Base-by-base conservation (phyloP, 2,888 invertebrate species). In the Pandemis heparana region DNA sequence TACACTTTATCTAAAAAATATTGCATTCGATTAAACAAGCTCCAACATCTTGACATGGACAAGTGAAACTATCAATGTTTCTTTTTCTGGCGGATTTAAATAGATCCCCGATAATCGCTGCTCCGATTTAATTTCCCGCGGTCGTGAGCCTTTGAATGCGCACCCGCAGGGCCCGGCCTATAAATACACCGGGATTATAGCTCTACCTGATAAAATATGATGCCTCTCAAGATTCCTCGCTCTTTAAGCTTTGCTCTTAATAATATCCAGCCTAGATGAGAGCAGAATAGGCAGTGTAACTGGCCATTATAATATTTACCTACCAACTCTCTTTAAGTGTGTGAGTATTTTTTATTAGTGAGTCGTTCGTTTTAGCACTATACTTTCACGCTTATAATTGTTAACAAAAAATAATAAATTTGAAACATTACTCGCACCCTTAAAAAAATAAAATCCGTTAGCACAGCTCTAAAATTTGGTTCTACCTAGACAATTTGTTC, bases 181-280 rank as follows among this genome's bases (percentile, higher is more conserved):
- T 83, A 84, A 85, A 85, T 83, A 83, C 79, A 76, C 75, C 78
- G 76, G 81, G 81, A 83, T 82, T 83, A 81, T 78, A 81, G 81
- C 78, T 80, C 79, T 71, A 77, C 76, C 76, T 79, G 79, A 79
- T 83, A 82, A 83, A 81, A 82, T 82, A 83, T 79, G 78, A 79
- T 78, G 78, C 78, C 78, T 79, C 82, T 82, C 79, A 79, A 73
- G 68, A 73, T 73, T 74, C 71, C 66, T 51, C 66, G 65, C 39
- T 32, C 62, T 63, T 60, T 51, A 61, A 71, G 68, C 68, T 59
- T 68, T 48, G 69, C 59, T 60, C 65, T 74, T 70, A 51, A 60
- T 60, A 56, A 56, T 10, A 53, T 56, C 56, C 23, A 12, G 56
- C 56, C 56, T 56, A 53, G 51, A 53, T 18, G 16, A 41, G 41